phyloP scores from a whole-genome alignment of 2,113 vertebrate genomes.

The Cyprinodon variegatus region DNA sequence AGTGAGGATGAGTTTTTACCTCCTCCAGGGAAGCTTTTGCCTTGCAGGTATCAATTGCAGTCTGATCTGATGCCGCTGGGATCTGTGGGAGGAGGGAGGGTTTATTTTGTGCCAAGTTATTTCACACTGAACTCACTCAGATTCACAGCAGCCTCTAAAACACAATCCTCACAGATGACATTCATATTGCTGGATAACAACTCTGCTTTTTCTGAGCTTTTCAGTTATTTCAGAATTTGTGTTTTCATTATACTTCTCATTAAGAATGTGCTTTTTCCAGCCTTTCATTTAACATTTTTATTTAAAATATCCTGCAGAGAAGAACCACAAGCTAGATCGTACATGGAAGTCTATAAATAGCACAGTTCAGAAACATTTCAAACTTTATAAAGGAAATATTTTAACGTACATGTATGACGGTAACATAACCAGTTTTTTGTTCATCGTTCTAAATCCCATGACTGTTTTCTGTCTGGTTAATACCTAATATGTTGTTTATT shows the following conservation, averaged over 20 bases:
- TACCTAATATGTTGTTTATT: conserved; percentile 3
- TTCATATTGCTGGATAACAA: neutral
- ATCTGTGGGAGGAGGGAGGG: conserved; percentile 72
- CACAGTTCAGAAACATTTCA: neutral
- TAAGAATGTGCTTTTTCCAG: neutral
- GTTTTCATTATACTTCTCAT: neutral
- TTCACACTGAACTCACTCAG: conserved; percentile 18
- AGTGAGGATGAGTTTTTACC: conserved; percentile 65
- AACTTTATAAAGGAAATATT: neutral
- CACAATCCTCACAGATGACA: conserved; percentile 9
- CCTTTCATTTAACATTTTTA: neutral
- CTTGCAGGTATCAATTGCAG: conserved; percentile 75
- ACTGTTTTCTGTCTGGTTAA: conserved; percentile 6
- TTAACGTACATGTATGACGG: neutral
- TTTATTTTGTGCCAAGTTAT: conserved; percentile 51
- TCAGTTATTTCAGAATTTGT: neutral
- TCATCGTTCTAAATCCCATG: neutral
- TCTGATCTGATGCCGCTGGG: conserved; percentile 74
- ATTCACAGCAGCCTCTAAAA: conserved; percentile 8
- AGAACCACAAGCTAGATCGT: neutral
- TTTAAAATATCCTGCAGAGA: neutral
- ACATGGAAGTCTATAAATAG: too few species aligned
- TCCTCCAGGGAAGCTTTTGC: conserved; percentile 60
- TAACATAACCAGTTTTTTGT: neutral
- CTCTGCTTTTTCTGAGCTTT: neutral